These are phyloP conservation scores for Drosophila parthenogenetica DNA, from an alignment of 2,888 invertebrate genomes.

Conservation along the genomic window DNA sequence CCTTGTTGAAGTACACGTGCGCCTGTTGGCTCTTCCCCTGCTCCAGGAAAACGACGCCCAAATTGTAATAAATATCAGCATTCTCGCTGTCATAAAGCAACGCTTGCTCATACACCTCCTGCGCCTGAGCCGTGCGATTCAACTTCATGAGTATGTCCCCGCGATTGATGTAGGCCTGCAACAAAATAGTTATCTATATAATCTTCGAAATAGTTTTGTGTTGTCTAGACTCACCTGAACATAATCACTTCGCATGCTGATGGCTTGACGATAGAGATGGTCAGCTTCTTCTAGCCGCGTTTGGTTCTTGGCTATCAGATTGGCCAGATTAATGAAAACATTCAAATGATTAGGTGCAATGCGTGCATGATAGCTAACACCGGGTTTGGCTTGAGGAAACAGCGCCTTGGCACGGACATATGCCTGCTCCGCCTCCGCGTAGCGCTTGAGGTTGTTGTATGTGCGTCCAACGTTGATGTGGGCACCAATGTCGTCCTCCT, in stretches of 20 bases:
- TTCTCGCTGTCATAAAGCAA: slow-evolving; percentile 96
- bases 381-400: slow-evolving; percentile 95
- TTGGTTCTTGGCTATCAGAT: slow-evolving; percentile 96
- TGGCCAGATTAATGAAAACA: slow-evolving; percentile 97
- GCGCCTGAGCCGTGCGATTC: slow-evolving; percentile 96
- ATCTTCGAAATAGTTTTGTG: background rate
- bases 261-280: slow-evolving; percentile 96
- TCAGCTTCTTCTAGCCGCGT: slow-evolving; percentile 97
- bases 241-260: slow-evolving; percentile 98
- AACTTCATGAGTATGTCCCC: slow-evolving; percentile 98
- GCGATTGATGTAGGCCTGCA: slow-evolving; percentile 96
- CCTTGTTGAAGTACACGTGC: slow-evolving; percentile 95
- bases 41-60: slow-evolving; percentile 97
- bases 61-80: slow-evolving; percentile 96
- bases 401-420: slow-evolving; percentile 95
- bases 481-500: slow-evolving; percentile 97
- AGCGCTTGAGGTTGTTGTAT: slow-evolving; percentile 95
- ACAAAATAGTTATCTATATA: background rate
- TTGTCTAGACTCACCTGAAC: slow-evolving; percentile 85
- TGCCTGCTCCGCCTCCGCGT: slow-evolving; percentile 95
- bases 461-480: slow-evolving; percentile 99
- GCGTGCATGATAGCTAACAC: slow-evolving; percentile 97
- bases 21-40: slow-evolving; percentile 96
- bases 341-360: slow-evolving; percentile 98
- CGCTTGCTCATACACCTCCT: slow-evolving; percentile 97